phyloP scores from a whole-genome alignment of 1,140 invertebrate genomes.

The Heliconius hewitsoni region DNA sequence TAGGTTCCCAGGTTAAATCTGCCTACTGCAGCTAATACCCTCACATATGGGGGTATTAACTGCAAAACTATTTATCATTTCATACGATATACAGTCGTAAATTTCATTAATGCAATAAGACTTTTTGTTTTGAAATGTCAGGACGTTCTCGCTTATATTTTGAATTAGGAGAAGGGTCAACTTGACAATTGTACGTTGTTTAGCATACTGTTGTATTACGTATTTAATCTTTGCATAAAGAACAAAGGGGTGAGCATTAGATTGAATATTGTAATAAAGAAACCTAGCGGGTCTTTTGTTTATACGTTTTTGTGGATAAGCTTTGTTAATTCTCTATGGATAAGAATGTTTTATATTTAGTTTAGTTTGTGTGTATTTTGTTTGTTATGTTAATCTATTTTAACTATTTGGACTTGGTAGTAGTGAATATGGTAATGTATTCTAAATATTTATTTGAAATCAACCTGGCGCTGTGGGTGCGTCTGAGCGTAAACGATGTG shows the following conservation, averaged over 20 bases:
- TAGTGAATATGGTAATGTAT: too few relatives aligned
- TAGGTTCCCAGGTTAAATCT: too few relatives aligned
- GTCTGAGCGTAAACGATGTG: too few relatives aligned
- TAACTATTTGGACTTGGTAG: too few relatives aligned
- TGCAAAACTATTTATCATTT: neutral
- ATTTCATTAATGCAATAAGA: neutral
- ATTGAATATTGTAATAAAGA: slow-evolving; percentile 13
- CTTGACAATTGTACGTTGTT: slow-evolving; percentile 25
- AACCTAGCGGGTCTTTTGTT: neutral
- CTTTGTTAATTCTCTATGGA: neutral
- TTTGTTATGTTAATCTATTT: too few relatives aligned
- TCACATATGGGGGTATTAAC: too few relatives aligned
- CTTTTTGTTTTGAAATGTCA: slow-evolving; percentile 1
- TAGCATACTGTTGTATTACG: slow-evolving; percentile 8
- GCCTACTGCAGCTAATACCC: too few relatives aligned
- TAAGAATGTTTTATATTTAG: neutral
- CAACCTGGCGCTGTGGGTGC: too few relatives aligned
- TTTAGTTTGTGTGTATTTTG: too few relatives aligned
- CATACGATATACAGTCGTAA: neutral
- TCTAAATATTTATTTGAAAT: too few relatives aligned
- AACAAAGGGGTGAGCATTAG: neutral
- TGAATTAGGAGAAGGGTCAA: slow-evolving; percentile 29
- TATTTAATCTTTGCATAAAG: slow-evolving; percentile 20
- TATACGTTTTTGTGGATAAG: neutral
- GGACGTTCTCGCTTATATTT: slow-evolving; percentile 15